Percentiles rank a stretch among this genome's conserved stretches.
Evolutionary conservation across 2,797 vertebrate species (phyloP).

Genomic region (Octomys mimax): DNA sequence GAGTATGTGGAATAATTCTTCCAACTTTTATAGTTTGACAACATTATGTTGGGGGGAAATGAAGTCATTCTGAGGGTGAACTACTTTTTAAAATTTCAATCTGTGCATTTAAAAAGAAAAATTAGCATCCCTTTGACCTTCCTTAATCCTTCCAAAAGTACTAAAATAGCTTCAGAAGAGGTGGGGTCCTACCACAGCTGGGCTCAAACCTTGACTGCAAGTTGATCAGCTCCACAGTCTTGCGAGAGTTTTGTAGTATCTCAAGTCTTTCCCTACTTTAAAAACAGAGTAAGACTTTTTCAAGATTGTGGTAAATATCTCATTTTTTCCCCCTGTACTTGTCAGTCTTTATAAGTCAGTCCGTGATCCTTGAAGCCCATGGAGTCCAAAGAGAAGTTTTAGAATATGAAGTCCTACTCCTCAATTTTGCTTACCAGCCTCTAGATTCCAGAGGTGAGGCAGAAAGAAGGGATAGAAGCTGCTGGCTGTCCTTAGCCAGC

Average conservation of each 20-base stretch:
- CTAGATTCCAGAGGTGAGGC: neutral
- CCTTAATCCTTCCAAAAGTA: neutral
- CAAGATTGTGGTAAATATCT: neutral
- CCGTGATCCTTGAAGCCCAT: neutral
- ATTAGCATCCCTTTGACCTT: neutral
- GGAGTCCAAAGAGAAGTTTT: neutral
- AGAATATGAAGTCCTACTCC: neutral
- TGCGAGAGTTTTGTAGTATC: conserved; percentile 24
- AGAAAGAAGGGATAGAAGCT: neutral
- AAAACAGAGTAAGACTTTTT: neutral
- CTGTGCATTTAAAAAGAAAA: neutral
- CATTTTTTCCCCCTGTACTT: conserved; percentile 1
- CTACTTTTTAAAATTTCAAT: conserved; percentile 52
- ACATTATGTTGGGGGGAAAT: neutral
- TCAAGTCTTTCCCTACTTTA: neutral
- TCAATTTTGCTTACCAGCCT: neutral
- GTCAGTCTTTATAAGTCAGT: neutral
- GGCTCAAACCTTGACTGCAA: neutral
- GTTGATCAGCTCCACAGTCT: neutral
- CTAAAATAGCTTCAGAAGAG: neutral
- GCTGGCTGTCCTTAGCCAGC: neutral
- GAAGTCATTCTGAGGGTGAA: conserved; percentile 17
- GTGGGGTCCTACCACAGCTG: neutral
- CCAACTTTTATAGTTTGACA: neutral
- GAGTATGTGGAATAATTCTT: neutral